These are phyloP conservation scores for Sitta carolinensis DNA, from an alignment of 2,797 vertebrate genomes.

Conservation along the genomic window DNA sequence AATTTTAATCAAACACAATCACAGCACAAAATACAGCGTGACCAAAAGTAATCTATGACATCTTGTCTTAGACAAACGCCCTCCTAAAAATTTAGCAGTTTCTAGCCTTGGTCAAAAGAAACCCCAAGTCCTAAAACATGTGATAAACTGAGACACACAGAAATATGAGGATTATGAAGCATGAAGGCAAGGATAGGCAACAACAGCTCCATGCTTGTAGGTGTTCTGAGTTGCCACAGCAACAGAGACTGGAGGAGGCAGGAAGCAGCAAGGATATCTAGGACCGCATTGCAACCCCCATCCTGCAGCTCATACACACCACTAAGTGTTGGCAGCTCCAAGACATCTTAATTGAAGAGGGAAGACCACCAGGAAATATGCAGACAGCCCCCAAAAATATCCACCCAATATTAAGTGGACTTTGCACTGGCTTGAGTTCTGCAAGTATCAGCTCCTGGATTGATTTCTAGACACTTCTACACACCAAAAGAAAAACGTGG, in stretches of 20 bases:
- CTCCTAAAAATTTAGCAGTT: background rate
- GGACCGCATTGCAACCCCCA: background rate
- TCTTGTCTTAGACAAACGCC: background rate
- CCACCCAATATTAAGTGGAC: background rate
- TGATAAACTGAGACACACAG: background rate
- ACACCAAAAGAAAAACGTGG: background rate
- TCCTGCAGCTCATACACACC: background rate
- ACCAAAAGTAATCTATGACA: background rate
- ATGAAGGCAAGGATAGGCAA: slow-evolving; percentile 17
- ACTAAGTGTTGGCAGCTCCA: background rate
- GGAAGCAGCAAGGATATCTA: background rate
- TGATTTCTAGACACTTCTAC: background rate
- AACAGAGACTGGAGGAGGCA: slow-evolving; percentile 49
- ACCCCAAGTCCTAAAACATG: background rate
- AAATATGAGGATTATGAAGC: background rate
- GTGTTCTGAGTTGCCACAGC: slow-evolving; percentile 45
- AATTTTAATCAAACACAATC: slow-evolving; percentile 47
- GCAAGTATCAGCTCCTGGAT: background rate
- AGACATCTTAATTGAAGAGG: background rate
- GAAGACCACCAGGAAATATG: background rate
- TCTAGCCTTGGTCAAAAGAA: background rate
- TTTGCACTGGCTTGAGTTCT: background rate
- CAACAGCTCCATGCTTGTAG: background rate
- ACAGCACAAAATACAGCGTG: background rate
- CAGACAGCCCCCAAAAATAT: background rate